Percentiles rank a stretch among this genome's conserved stretches.
phyloP scores from a whole-genome alignment of 1,140 invertebrate species.

The Apolygus lucorum region DNA sequence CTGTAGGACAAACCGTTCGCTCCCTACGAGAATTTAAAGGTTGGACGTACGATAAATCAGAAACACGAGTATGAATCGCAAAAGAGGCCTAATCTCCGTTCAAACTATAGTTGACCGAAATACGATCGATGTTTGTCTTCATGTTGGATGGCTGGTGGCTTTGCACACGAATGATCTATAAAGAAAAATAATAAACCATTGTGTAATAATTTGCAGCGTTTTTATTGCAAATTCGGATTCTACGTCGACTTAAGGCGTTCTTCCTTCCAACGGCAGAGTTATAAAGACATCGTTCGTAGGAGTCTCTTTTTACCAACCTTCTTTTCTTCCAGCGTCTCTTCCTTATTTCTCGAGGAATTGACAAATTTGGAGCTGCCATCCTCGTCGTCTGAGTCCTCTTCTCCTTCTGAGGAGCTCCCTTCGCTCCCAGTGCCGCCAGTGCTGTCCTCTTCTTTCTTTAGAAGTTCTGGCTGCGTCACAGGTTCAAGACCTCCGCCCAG shows the following conservation, averaged over 20 bases:
- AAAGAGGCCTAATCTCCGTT: too few relatives aligned
- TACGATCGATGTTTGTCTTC: too few relatives aligned
- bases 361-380: slow-evolving; percentile 51
- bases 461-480: slow-evolving; percentile 42
- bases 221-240: too few relatives aligned
- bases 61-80: too few relatives aligned
- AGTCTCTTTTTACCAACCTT: slow-evolving; percentile 58
- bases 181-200: too few relatives aligned
- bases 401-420: slow-evolving; percentile 25
- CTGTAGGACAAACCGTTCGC: too few relatives aligned
- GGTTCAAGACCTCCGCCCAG: slow-evolving; percentile 70
- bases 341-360: slow-evolving; percentile 61
- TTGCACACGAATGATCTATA: too few relatives aligned
- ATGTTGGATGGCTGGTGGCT: too few relatives aligned
- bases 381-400: slow-evolving; percentile 38
- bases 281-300: not conserved
- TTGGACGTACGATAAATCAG: too few relatives aligned
- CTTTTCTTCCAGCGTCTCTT: slow-evolving; percentile 80
- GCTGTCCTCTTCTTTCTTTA: slow-evolving; percentile 35
- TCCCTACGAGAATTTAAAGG: too few relatives aligned
- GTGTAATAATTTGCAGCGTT: too few relatives aligned
- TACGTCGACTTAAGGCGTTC: slow-evolving; percentile 9
- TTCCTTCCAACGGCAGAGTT: not conserved
- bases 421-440: not conserved
- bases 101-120: too few relatives aligned